phyloP scores from a whole-genome alignment of 2,797 vertebrate species.

The Falco columbarius region DNA sequence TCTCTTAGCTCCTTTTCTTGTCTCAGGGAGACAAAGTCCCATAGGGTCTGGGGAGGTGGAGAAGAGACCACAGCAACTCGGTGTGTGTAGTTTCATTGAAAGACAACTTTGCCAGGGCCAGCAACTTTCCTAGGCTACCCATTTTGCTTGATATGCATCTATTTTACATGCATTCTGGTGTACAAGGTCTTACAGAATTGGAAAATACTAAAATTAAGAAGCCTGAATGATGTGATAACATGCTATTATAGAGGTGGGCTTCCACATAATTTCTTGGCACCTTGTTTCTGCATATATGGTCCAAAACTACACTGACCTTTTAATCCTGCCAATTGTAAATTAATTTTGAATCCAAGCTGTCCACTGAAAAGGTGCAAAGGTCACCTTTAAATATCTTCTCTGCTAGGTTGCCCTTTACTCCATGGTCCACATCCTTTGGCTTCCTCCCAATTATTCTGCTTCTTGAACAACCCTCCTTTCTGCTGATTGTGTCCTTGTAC shows the following conservation, averaged over 20 bases:
- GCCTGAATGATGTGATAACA: neutral
- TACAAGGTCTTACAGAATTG: neutral
- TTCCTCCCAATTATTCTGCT: slow-evolving; percentile 25
- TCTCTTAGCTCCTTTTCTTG: neutral
- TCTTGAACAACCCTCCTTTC: neutral
- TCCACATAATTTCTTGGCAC: neutral
- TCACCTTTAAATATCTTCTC: slow-evolving; percentile 14
- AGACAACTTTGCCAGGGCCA: neutral
- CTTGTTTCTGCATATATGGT: neutral
- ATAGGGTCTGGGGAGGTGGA: neutral
- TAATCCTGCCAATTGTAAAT: neutral
- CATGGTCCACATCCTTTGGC: neutral
- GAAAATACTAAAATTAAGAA: neutral
- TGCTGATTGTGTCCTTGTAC: neutral
- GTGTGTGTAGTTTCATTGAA: neutral
- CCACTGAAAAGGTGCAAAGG: slow-evolving; percentile 3
- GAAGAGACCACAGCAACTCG: neutral
- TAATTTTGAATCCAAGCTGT: slow-evolving; percentile 15
- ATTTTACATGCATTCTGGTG: neutral
- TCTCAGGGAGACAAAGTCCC: neutral
- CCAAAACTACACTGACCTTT: neutral
- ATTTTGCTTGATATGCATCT: neutral
- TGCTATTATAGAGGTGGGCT: neutral
- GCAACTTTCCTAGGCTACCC: neutral
- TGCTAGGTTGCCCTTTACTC: slow-evolving; percentile 1